Percentiles rank a stretch among this genome's conserved stretches.
Conservation (phyloP, 1,140 invertebrate genomes). For the Orchestia grillus region DNA sequence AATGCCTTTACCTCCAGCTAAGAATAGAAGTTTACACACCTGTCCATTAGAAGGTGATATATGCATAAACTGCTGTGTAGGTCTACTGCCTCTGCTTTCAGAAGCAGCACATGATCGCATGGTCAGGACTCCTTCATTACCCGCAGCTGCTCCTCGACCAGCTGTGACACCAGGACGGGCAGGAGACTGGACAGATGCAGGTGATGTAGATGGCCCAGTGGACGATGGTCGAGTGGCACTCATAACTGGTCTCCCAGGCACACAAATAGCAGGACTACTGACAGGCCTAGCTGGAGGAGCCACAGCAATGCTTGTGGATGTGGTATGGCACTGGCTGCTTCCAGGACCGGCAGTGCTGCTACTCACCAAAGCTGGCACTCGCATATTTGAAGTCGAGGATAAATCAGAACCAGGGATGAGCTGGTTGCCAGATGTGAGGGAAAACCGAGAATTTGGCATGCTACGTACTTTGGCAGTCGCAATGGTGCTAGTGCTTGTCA, state of each 20-base stretch:
- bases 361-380: background rate
- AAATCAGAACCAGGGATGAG: background rate
- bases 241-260: conserved; percentile 4
- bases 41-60: conserved; percentile 36
- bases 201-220: conserved; percentile 13
- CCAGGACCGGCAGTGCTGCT: background rate
- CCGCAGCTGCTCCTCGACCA: background rate
- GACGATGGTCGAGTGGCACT: background rate
- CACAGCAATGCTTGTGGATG: conserved; percentile 8
- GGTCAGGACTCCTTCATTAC: background rate
- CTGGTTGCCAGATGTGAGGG: conserved; percentile 18
- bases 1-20: background rate
- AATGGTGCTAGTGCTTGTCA: background rate
- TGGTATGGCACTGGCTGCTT: conserved; percentile 1
- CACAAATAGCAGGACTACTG: conserved; percentile 2
- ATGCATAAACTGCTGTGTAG: conserved; percentile 38
- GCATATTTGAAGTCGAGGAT: background rate
- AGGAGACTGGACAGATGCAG: background rate
- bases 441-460: background rate
- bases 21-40: background rate
- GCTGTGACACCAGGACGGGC: background rate
- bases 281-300: background rate
- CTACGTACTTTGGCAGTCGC: background rate
- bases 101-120: background rate
- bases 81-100: background rate